Conservation (phyloP, 2,797 vertebrate species). For the Salarias fasciatus region DNA sequence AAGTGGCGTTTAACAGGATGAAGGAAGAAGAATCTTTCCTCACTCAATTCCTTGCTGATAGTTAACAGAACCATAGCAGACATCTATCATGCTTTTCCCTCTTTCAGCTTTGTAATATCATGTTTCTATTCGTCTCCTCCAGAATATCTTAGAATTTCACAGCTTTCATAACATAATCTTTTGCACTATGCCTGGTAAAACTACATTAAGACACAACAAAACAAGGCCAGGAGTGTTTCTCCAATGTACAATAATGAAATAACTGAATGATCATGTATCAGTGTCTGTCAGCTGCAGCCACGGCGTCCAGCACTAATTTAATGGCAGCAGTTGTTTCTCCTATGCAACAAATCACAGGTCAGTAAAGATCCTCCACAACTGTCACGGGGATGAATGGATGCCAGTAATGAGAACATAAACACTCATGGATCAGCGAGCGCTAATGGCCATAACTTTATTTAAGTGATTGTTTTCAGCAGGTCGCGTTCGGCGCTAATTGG, state of each 20-base stretch:
- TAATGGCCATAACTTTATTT: constrained; percentile 52
- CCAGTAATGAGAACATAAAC: constrained; percentile 60
- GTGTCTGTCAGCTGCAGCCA: constrained; percentile 7
- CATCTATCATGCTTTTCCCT: too few species aligned
- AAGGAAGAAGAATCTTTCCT: too few species aligned
- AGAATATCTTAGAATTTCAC: background rate
- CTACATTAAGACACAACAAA: background rate
- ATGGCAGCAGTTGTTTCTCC: constrained; percentile 34
- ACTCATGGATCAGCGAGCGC: constrained; percentile 39
- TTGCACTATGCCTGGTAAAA: background rate
- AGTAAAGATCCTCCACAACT: constrained; percentile 54
- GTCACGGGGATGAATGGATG: constrained; percentile 56
- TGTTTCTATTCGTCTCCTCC: background rate
- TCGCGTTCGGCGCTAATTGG: constrained; percentile 47
- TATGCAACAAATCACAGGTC: constrained; percentile 55
- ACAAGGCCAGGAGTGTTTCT: too few species aligned
- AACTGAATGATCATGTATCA: constrained; percentile 18
- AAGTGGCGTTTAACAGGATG: too few species aligned
- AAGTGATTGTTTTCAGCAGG: constrained; percentile 33
- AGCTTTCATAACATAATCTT: background rate
- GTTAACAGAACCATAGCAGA: too few species aligned
- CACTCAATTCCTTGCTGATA: too few species aligned
- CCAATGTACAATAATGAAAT: constrained; percentile 1
- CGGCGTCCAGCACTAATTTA: constrained; percentile 29
- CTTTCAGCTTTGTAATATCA: background rate